Base-by-base conservation (phyloP, 2,797 vertebrate species). In the Mormyrops attenuatus region DNA sequence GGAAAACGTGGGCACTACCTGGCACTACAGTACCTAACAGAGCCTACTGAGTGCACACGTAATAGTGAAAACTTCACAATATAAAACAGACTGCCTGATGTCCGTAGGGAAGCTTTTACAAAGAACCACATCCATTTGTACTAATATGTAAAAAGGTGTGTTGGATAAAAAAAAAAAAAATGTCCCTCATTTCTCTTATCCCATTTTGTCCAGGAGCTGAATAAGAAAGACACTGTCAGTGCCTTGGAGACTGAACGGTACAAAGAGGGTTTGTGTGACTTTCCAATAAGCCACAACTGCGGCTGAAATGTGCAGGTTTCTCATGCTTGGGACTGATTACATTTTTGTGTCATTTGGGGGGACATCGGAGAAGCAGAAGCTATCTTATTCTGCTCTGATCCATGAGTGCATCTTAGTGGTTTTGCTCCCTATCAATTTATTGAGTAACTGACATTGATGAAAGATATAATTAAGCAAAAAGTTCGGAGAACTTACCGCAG, bases 401-500 rank as follows among this genome's bases (percentile, higher is more conserved):
- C 73, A 44, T 80, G 7, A 7, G 73, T 38, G 30, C 30, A 73
- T 73, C 66, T 73, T 38, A 38, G 30, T 47, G 73, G 73, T 80
- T 80, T 80, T 80, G 38, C 73, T 44, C 73, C 38, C 38, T 44
- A 80, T 80, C 73, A 80, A 80, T 80, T 44, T 80, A 80, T 80
- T 80, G 73, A 80, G 38, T 80, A 80, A 41, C 73, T 80, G 73
- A 80, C 73, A 80, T 47, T 80, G 73, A 80, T 80, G 7, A 80
- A 80, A 80, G 73, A 47, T 80, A 80, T 80, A 80, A 80, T 80
- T 80, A 80, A 15, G 38, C 15, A 7, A 8, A 80, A 80, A 80
- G 17, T 80, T 80, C 15, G 2, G 73, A 80, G 73, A 47, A 80
- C 38, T 44, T 47, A 44, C 73, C 41, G 17, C 73, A 47, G 6